Evolutionary conservation across 2,888 invertebrate species (phyloP).

Genomic region (Melinaea marsaeus): DNA sequence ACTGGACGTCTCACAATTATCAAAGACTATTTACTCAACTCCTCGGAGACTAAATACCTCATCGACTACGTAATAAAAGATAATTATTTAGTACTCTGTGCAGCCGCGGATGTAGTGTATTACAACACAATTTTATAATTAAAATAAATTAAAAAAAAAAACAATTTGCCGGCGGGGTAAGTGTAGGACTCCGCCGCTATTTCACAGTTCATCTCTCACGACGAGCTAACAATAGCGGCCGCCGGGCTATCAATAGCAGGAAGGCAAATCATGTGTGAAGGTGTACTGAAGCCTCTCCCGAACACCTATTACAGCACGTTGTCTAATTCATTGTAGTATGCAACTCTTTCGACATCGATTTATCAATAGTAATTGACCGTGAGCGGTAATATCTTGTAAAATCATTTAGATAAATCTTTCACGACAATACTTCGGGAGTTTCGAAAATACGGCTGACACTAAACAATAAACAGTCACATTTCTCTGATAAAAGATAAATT

Average conservation of each 20-base stretch:
- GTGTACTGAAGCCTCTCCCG: slow-evolving; percentile 33
- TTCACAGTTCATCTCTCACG: slow-evolving; percentile 37
- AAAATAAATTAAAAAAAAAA: background rate
- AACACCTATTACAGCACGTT: slow-evolving; percentile 34
- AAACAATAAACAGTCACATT: slow-evolving; percentile 14
- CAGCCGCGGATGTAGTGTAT: too few relatives aligned
- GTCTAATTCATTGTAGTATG: slow-evolving; percentile 44
- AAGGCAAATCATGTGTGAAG: slow-evolving; percentile 38
- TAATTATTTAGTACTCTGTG: too few relatives aligned
- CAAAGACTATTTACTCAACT: slow-evolving; percentile 42
- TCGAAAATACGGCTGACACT: background rate
- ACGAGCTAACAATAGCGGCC: slow-evolving; percentile 36
- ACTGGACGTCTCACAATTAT: slow-evolving; percentile 31
- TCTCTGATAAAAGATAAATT: background rate
- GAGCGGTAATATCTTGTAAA: slow-evolving; percentile 5
- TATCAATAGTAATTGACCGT: slow-evolving; percentile 11
- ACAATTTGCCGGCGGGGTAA: slow-evolving; percentile 8
- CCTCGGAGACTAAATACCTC: slow-evolving; percentile 47
- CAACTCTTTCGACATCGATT: slow-evolving; percentile 49
- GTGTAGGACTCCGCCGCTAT: slow-evolving; percentile 25
- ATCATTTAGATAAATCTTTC: background rate
- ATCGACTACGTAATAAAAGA: slow-evolving; percentile 33
- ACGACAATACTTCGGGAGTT: background rate
- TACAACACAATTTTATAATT: too few relatives aligned
- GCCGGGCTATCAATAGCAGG: slow-evolving; percentile 39